Conservation (phyloP, 2,113 vertebrate genomes). For the Malurus alboscapulatus region DNA sequence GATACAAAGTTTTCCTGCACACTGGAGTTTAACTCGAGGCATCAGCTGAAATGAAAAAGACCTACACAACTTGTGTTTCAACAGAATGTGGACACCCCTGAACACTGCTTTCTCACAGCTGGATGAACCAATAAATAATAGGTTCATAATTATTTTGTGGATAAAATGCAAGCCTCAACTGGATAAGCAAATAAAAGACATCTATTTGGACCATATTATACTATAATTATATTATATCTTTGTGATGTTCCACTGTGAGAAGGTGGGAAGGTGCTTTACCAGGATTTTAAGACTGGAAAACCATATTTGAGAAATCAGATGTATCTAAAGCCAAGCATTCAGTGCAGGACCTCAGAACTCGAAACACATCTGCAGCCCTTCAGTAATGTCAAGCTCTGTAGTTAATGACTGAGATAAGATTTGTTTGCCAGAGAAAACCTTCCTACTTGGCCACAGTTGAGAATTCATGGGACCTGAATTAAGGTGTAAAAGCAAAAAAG, state of each 20-base stretch:
- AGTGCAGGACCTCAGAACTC: background rate
- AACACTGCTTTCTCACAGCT: fast-evolving
- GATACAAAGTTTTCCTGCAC: background rate
- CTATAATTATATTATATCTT: too few species aligned
- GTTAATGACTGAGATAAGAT: background rate
- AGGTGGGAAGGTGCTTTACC: background rate
- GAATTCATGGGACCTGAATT: background rate
- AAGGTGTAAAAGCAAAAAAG: background rate
- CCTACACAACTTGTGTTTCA: background rate
- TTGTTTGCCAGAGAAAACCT: background rate
- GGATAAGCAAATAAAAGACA: background rate
- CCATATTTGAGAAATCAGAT: background rate
- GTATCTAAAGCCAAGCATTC: background rate
- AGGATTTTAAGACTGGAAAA: background rate
- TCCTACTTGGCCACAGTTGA: background rate
- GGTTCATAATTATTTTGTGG: background rate
- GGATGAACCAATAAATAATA: background rate
- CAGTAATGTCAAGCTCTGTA: background rate
- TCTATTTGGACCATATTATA: background rate
- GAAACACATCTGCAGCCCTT: background rate
- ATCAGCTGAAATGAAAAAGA: background rate
- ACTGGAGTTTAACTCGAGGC: background rate
- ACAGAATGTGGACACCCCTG: background rate
- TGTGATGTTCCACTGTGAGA: background rate
- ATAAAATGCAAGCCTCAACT: background rate